A percentile compares a stretch with the other conserved stretches of the same genome.
Evolutionary conservation across 2,888 invertebrate species (phyloP).

Genomic region (Diaprepes abbreviatus): DNA sequence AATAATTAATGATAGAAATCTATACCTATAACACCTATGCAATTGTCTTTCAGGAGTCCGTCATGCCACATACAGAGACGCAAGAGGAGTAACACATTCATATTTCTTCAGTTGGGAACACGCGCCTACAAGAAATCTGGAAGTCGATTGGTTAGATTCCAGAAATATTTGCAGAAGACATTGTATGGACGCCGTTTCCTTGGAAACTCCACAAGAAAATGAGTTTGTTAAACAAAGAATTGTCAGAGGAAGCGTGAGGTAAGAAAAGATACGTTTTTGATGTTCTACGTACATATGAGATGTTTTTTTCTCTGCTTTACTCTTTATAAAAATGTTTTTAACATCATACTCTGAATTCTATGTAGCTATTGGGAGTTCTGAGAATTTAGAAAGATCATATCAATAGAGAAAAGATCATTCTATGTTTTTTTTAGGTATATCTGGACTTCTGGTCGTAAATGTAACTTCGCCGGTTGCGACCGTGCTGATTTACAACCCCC

Average conservation of each 20-base stretch:
- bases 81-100: slow-evolving; percentile 88
- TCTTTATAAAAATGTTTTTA: no score
- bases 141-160: slow-evolving; percentile 92
- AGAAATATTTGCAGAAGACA: slow-evolving; percentile 92
- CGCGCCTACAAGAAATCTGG: slow-evolving; percentile 80
- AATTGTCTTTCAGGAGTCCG: slow-evolving; percentile 77
- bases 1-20: no score
- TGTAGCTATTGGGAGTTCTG: no score
- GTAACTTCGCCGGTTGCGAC: slow-evolving; percentile 92
- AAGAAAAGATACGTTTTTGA: background rate
- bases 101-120: slow-evolving; percentile 97
- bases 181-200: slow-evolving; percentile 93
- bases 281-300: no score
- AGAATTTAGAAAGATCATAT: no score
- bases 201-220: slow-evolving; percentile 93
- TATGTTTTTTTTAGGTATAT: slow-evolving; percentile 73
- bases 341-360: no score
- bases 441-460: slow-evolving; percentile 93
- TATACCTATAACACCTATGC: no score
- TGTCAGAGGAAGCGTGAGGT: slow-evolving; percentile 77
- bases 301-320: no score
- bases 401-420: no score
- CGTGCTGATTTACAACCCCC: slow-evolving; percentile 86
- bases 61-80: slow-evolving; percentile 90
- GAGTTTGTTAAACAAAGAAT: slow-evolving; percentile 91